Base-by-base conservation (phyloP, 1,140 invertebrate species). In the Euschistus heros region DNA sequence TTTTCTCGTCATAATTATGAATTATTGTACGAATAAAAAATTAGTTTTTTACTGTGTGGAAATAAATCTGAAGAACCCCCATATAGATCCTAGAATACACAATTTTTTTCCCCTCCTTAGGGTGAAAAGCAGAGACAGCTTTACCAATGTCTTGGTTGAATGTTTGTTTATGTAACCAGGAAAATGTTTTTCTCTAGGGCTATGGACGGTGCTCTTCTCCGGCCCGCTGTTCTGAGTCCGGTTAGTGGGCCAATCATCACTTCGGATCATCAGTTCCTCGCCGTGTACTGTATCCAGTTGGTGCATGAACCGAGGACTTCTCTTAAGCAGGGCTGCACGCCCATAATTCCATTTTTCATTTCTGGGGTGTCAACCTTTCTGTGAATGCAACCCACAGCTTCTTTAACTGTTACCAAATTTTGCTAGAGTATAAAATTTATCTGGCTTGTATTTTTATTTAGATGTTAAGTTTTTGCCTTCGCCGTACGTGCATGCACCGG, bases 141-240 rank as follows among this genome's bases (percentile, higher is more conserved):
- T 57, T 57, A 57, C 54, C 24, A 26, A 24, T 6, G 22, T 57
- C 15, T 26, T 57, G 4, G 54, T 57, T 57, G 54, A 18, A 57
- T 57, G 54, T 24, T 27, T 13, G 5, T 27, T 17, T 57, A 26
- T 57, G 54, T 57, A 57, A 57, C 54, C 22, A 57, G 15, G 26
- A 22, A 22, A 57, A 26, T 2, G 26, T 46, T 47, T 30, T 50
- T 22, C n/a, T 44, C 37, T 72, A 73, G 68, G 73, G 73, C 70
- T 73, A 75, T 72, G 71, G 75, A 67, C 72, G n/a, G n/a, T n/a
- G n/a, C 75, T 69, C 73, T 73, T 68, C 74, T 71, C 71, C 72
- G 75, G 70, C 75, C 75, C 72, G 73, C 75, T 69, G 74, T 74
- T 71, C 73, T 72, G n/a, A n/a, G 71, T 75, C 75, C 76, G 75